A percentile compares a stretch with the other conserved stretches of the same genome.
Conservation (phyloP, 2,888 invertebrate species). For the Perizoma affinitatum region DNA sequence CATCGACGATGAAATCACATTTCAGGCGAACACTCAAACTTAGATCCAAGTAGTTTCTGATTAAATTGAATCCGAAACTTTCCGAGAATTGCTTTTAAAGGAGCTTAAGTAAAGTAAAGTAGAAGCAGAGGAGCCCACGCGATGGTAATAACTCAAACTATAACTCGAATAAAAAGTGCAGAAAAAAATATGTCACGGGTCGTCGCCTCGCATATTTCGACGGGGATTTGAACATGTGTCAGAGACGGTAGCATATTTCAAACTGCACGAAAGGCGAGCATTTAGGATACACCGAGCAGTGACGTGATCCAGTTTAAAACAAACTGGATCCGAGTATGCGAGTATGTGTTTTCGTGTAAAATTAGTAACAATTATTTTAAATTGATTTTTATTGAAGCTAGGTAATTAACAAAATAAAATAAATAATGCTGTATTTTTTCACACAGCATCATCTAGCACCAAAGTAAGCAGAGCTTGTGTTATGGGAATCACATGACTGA, state of each 20-base stretch:
- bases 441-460: too few relatives aligned
- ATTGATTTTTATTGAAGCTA: too few relatives aligned
- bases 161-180: conserved; percentile 38
- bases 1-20: conserved; percentile 4
- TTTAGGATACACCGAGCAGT: conserved; percentile 26
- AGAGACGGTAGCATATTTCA: conserved; percentile 63
- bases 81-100: conserved; percentile 30
- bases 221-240: conserved; percentile 67
- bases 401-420: too few relatives aligned
- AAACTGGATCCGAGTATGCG: conserved; percentile 1
- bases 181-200: conserved; percentile 60
- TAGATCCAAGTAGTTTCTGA: conserved; percentile 13
- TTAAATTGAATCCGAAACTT: conserved; percentile 26
- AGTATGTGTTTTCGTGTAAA: neutral
- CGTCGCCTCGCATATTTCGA: conserved; percentile 58
- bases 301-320: conserved; percentile 11
- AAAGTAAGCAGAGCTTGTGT: too few relatives aligned
- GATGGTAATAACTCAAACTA: conserved; percentile 39
- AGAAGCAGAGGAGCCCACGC: conserved; percentile 24
- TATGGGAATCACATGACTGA: too few relatives aligned
- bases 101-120: conserved; percentile 25
- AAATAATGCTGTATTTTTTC: too few relatives aligned
- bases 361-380: too few relatives aligned
- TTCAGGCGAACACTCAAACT: conserved; percentile 6
- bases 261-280: conserved; percentile 47